Percentiles rank a stretch among this genome's conserved stretches.
phyloP scores from a whole-genome alignment of 2,113 vertebrate genomes.

The Sylvietta virens region DNA sequence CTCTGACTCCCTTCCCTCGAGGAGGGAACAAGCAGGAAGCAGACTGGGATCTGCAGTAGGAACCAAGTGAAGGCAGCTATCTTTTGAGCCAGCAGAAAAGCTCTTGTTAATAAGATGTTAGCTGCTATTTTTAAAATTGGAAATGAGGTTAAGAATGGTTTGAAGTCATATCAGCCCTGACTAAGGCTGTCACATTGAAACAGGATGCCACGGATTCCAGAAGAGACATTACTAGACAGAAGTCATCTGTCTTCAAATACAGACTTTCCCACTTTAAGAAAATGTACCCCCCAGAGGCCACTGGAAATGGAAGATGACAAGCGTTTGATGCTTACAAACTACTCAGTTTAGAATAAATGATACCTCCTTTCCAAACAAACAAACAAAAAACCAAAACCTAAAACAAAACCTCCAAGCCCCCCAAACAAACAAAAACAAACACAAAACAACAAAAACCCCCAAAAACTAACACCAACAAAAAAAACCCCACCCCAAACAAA shows the following conservation, averaged over 20 bases:
- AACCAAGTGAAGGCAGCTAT: background rate
- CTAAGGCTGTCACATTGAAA: slow-evolving; percentile 47
- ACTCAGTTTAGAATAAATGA: background rate
- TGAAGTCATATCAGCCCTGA: slow-evolving; percentile 44
- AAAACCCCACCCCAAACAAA: background rate
- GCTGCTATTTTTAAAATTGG: slow-evolving; percentile 53
- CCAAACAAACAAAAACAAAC: no score
- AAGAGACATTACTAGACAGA: background rate
- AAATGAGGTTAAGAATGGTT: slow-evolving; percentile 60
- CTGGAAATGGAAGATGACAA: slow-evolving; percentile 21
- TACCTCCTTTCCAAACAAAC: background rate
- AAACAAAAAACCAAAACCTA: background rate
- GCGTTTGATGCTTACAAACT: background rate
- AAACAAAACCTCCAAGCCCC: no score
- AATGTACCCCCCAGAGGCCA: slow-evolving; percentile 13
- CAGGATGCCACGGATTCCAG: slow-evolving; percentile 39
- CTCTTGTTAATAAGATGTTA: background rate
- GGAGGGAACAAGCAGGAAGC: background rate
- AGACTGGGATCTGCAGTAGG: background rate
- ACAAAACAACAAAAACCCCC: background rate
- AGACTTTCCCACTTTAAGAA: slow-evolving; percentile 57
- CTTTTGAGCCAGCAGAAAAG: background rate
- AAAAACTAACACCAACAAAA: background rate
- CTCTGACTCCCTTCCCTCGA: background rate
- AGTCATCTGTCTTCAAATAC: background rate